Evolutionary conservation across 1,140 invertebrate genomes (phyloP).

Genomic region (Bemisia tabaci): DNA sequence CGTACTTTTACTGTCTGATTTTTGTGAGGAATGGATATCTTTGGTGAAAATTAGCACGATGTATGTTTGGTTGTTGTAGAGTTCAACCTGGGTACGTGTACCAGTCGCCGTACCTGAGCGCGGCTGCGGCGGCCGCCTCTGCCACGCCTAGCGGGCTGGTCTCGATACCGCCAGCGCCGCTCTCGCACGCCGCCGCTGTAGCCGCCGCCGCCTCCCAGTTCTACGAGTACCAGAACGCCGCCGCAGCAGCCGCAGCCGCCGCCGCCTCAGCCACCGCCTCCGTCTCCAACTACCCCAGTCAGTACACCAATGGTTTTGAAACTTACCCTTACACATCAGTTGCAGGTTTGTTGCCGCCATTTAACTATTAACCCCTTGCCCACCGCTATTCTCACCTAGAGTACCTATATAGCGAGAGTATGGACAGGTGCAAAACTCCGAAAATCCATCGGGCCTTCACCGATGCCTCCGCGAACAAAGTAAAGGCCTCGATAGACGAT

Average conservation of each 20-base stretch:
- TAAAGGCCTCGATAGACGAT: too few relatives aligned
- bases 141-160: conserved; percentile 23
- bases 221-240: conserved; percentile 32
- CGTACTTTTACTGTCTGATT: neutral
- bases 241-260: conserved; percentile 24
- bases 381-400: neutral
- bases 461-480: too few relatives aligned
- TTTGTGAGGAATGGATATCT: neutral
- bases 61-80: conserved; percentile 22
- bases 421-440: too few relatives aligned
- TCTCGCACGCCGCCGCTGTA: conserved; percentile 25
- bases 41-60: too few relatives aligned
- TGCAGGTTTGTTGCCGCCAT: conserved; percentile 10
- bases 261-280: conserved; percentile 23
- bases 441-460: too few relatives aligned
- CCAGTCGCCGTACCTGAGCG: conserved; percentile 27
- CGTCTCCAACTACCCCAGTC: conserved; percentile 24
- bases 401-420: too few relatives aligned
- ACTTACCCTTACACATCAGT: conserved; percentile 22
- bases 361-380: neutral
- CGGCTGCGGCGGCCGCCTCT: conserved; percentile 21
- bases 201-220: conserved; percentile 26
- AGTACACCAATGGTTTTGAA: conserved; percentile 27
- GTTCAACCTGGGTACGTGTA: conserved; percentile 33
- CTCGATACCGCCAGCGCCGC: conserved; percentile 26